phyloP scores from a whole-genome alignment of 2,797 vertebrate species.

The Macroramphosus scolopax region DNA sequence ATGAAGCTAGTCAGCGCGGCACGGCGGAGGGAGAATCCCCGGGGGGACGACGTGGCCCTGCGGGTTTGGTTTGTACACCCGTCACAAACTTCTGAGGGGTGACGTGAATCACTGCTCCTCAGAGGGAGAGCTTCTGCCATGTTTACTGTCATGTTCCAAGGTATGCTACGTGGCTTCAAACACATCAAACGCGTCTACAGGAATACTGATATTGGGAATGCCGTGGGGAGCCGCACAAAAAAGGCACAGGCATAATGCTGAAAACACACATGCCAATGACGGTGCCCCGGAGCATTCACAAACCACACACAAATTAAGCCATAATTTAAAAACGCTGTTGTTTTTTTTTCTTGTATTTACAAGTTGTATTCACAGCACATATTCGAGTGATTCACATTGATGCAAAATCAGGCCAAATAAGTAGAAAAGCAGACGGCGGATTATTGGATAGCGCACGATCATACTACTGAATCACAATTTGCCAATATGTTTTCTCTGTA shows the following conservation, averaged over 20 bases:
- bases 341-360: not conserved
- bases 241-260: conserved; percentile 53
- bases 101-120: conserved; percentile 76
- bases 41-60: conserved; percentile 67
- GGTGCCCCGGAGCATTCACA: conserved; percentile 28
- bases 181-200: conserved; percentile 78
- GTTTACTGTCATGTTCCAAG: conserved; percentile 82
- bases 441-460: too few relatives aligned
- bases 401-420: too few relatives aligned
- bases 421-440: conserved; percentile 5
- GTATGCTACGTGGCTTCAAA: conserved; percentile 81
- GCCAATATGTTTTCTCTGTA: conserved; percentile 42
- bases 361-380: too few relatives aligned
- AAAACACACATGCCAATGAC: conserved; percentile 57
- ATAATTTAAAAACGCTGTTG: conserved; percentile 8
- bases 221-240: conserved; percentile 60
- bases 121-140: conserved; percentile 79
- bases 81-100: conserved; percentile 79
- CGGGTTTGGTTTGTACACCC: conserved; percentile 78
- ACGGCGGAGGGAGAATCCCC: conserved; percentile 60
- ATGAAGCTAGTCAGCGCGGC: conserved; percentile 58
- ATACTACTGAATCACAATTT: conserved; percentile 39
- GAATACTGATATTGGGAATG: conserved; percentile 81
- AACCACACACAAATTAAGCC: conserved; percentile 32
- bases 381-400: too few relatives aligned